phyloP scores from a whole-genome alignment of 30 jellyfish, hydroid and myxozoan species.

The Euphysa ruthae region DNA sequence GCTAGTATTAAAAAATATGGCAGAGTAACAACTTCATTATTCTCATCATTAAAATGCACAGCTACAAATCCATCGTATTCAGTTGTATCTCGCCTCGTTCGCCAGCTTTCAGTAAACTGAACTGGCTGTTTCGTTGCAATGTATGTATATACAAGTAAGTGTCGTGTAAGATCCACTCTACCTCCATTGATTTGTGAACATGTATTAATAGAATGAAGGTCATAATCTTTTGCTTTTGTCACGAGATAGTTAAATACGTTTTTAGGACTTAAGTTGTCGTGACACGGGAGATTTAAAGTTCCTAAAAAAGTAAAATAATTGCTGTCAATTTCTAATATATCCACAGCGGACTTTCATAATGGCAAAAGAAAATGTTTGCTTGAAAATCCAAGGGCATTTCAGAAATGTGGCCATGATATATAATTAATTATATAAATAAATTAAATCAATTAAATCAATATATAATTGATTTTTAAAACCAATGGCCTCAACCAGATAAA shows the following conservation, averaged over 20 bases:
- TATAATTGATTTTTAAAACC: no score
- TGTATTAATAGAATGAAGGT: constrained; percentile 33
- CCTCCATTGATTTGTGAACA: neutral
- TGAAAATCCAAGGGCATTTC: no score
- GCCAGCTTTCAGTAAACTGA: constrained; percentile 41
- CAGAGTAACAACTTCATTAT: constrained; percentile 52
- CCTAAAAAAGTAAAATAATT: constrained; percentile 31
- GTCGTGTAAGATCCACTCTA: constrained; percentile 19
- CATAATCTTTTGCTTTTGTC: constrained; percentile 57
- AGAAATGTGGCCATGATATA: no score
- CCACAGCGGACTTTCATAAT: no score
- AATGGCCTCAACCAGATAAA: no score
- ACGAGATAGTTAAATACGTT: constrained; percentile 58
- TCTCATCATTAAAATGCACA: constrained; percentile 44
- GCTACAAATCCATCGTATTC: constrained; percentile 86
- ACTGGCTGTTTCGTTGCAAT: constrained; percentile 57
- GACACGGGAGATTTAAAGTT: constrained; percentile 70
- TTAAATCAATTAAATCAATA: no score
- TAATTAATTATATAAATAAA: no score
- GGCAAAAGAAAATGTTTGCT: no score
- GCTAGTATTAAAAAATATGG: constrained; percentile 64
- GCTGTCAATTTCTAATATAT: no score
- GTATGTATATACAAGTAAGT: constrained; percentile 53
- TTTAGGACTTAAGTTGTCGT: constrained; percentile 46
- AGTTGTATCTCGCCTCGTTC: constrained; percentile 64